These are phyloP conservation scores for Pomatorhinus ruficollis DNA, from an alignment of 2,113 vertebrate genomes.

Conservation along the genomic window DNA sequence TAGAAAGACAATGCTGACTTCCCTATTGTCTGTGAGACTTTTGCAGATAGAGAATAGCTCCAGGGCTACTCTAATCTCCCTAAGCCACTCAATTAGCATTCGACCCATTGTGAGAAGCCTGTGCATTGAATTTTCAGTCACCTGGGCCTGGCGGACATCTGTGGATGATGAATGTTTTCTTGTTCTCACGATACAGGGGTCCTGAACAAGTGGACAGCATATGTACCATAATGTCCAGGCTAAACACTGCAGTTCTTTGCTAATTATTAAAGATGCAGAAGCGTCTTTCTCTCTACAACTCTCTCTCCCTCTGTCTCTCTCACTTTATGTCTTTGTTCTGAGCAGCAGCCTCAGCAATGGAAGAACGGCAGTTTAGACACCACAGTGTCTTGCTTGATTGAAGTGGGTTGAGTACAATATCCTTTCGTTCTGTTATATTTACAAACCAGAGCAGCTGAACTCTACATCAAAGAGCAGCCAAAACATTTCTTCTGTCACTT, in stretches of 20 bases:
- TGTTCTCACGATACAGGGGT: constrained; percentile 73
- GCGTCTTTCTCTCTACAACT: background rate
- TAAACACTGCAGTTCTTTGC: constrained; percentile 20
- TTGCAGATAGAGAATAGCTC: constrained; percentile 68
- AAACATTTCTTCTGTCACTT: constrained; percentile 74
- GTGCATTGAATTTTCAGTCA: constrained; percentile 71
- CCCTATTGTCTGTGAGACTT: constrained; percentile 56
- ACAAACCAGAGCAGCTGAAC: constrained; percentile 68
- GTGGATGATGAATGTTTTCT: constrained; percentile 79
- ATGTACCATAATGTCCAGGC: constrained; percentile 51
- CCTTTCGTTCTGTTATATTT: constrained; percentile 67
- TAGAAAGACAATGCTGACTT: constrained; percentile 41
- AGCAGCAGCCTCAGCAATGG: constrained; percentile 28
- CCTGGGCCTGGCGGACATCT: constrained; percentile 80
- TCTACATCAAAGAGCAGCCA: constrained; percentile 66
- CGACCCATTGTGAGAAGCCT: constrained; percentile 71
- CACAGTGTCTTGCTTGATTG: constrained; percentile 59
- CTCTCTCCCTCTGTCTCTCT: background rate
- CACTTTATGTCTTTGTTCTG: constrained; percentile 50
- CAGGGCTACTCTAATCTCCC: constrained; percentile 73
- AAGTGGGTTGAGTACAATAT: constrained; percentile 64
- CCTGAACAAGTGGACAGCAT: constrained; percentile 60
- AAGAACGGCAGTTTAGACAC: constrained; percentile 39
- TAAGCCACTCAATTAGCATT: constrained; percentile 75
- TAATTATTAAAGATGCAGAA: constrained; percentile 57